Percentiles rank a stretch among this genome's conserved stretches.
Evolutionary conservation across 92 coral and sea anemone genomes (phyloP).

Genomic region (Anthopleura xanthogrammica): DNA sequence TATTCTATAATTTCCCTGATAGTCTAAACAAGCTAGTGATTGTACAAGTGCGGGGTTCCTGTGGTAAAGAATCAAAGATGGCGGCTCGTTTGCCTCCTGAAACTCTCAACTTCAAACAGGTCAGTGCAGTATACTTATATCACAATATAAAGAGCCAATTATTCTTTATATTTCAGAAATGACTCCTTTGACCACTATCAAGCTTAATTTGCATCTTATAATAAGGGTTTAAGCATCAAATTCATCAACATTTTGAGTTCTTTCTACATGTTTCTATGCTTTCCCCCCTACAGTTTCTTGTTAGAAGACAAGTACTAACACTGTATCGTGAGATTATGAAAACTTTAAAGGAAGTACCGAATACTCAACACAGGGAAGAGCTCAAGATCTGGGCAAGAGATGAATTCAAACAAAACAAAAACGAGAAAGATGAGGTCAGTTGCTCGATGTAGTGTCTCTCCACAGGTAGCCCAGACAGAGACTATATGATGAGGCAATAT

Average conservation of each 20-base stretch:
- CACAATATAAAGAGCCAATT: neutral
- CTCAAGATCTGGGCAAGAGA: conserved; percentile 79
- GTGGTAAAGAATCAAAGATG: conserved; percentile 53
- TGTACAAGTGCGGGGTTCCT: conserved; percentile 18
- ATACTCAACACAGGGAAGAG: conserved; percentile 57
- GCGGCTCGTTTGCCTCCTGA: conserved; percentile 65
- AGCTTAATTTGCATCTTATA: neutral
- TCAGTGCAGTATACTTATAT: neutral
- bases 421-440: conserved; percentile 68
- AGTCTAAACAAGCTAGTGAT: too few relatives aligned
- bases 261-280: neutral
- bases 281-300: conserved; percentile 46
- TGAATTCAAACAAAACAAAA: conserved; percentile 74
- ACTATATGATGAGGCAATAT: too few relatives aligned
- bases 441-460: neutral
- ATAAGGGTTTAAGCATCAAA: neutral
- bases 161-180: neutral
- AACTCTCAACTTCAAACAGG: conserved; percentile 75
- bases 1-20: neutral
- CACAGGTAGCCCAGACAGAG: too few relatives aligned
- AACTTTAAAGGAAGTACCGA: conserved; percentile 59
- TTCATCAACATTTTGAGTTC: neutral
- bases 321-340: conserved; percentile 74
- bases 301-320: conserved; percentile 67
- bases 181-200: neutral